A percentile compares a stretch with the other conserved stretches of the same genome.
Conservation (phyloP, 2,888 invertebrate genomes). For the Nasonovia ribisnigri region DNA sequence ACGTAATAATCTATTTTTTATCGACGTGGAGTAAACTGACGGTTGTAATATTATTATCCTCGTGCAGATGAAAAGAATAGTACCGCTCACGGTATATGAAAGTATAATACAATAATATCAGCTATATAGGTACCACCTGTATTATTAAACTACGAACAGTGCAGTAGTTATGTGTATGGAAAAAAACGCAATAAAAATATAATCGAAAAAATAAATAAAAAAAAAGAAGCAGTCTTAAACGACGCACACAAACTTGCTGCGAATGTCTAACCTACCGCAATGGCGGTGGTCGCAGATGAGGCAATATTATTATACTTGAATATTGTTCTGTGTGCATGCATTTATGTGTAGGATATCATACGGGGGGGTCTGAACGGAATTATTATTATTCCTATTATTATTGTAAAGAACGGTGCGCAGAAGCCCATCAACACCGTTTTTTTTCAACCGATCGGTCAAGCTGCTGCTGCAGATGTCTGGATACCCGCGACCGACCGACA, state of each 20-base stretch:
- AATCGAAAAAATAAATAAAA: background rate
- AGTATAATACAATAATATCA: background rate
- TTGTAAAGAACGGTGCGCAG: background rate
- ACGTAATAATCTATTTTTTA: background rate
- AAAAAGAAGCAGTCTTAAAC: background rate
- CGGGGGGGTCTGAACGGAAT: background rate
- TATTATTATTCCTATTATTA: background rate
- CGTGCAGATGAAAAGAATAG: background rate
- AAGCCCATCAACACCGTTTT: slow-evolving; percentile 14
- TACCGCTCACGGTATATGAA: background rate
- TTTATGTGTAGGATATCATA: background rate
- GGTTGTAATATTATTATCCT: background rate
- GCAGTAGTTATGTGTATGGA: background rate
- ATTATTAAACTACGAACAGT: background rate
- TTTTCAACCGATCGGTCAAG: slow-evolving; percentile 13
- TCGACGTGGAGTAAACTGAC: background rate
- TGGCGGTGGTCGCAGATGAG: background rate
- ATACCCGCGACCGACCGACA: background rate
- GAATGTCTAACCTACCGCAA: background rate
- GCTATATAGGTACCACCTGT: background rate
- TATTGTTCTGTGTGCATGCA: background rate
- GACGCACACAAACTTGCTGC: background rate
- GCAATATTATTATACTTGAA: background rate
- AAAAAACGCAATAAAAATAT: slow-evolving; percentile 3
- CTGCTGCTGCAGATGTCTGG: slow-evolving; percentile 15